Base-by-base conservation (phyloP, 1,140 invertebrate genomes). In the Melitaea cinxia region DNA sequence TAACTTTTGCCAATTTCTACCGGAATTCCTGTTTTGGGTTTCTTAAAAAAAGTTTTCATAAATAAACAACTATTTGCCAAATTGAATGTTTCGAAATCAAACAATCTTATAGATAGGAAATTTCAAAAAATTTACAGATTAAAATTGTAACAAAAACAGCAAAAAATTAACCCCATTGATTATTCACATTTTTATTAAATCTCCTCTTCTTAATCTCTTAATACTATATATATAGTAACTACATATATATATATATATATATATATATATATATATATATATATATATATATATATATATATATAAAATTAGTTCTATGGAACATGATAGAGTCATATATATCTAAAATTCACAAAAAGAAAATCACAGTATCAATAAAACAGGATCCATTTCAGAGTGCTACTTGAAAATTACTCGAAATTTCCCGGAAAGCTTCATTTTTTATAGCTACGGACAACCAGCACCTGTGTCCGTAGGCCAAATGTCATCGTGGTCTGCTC, bases 381-480 rank as follows among this genome's bases (percentile, higher is more conserved):
- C 15, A 24, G 28, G 24, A 57, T 15, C 39, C 7, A 45, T 10
- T 57, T 28, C 39, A 4, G 55, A 30, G 45, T 19, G 39, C 55
- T 45, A 57, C 55, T 57, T 57, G 55, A 57, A 57, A 57, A 57
- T 57, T 57, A 57, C 39, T 57, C 55, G 23, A 49, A 39, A 62
- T 55, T 33, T 63, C 42, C 47, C 58, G 45, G 35, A n/a, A 17
- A 39, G 49, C 37, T 42, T 21, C 30, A 63, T 42, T 65, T 70
- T 74, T 73, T 76, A 70, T 68, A 58, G 47, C 30, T 37, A 64
- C 42, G 39, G 66, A 64, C 56, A 70, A 49, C 37, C 56, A 52
- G 68, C 73, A 77, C 74, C 77, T 82, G 72, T 73, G 75, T 73
- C 74, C 68, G 65, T 69, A 73, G 73, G 75, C 66, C 72, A 78